These are phyloP conservation scores for Amphiduros pacificus DNA, from an alignment of 2,888 invertebrate species.

Conservation along the genomic window DNA sequence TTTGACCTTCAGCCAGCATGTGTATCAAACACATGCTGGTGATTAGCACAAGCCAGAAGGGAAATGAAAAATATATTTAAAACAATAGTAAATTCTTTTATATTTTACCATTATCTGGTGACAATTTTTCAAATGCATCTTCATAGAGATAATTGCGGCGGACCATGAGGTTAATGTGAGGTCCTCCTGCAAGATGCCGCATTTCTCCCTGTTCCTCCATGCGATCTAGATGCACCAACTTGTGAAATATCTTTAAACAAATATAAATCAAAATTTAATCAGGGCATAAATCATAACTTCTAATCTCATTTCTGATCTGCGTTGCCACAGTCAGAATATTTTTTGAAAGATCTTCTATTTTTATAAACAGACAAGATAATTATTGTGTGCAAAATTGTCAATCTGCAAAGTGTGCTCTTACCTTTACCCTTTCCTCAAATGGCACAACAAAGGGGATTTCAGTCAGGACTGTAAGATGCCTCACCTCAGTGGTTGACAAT, in stretches of 20 bases:
- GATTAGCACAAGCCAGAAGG: too few species aligned
- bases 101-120: constrained; percentile 79
- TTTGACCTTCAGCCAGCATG: too few species aligned
- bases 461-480: constrained; percentile 83
- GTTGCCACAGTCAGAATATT: too few species aligned
- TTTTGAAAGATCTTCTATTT: too few species aligned
- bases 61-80: too few species aligned
- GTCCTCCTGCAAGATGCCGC: constrained; percentile 73
- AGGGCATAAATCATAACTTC: too few species aligned
- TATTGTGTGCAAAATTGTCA: too few species aligned
- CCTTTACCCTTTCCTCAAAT: constrained; percentile 85
- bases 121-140: constrained; percentile 93
- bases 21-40: too few species aligned
- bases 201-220: constrained; percentile 75
- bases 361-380: too few species aligned
- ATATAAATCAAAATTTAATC: background rate
- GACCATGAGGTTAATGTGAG: constrained; percentile 53
- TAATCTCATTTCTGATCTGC: too few species aligned
- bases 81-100: too few species aligned
- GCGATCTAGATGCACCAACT: constrained; percentile 66
- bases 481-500: constrained; percentile 82
- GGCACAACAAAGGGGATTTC: constrained; percentile 94
- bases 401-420: constrained; percentile 65
- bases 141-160: constrained; percentile 91
- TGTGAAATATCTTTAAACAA: constrained; percentile 58